Base-by-base conservation (phyloP, 2,113 vertebrate genomes). In the Mesocricetus auratus region DNA sequence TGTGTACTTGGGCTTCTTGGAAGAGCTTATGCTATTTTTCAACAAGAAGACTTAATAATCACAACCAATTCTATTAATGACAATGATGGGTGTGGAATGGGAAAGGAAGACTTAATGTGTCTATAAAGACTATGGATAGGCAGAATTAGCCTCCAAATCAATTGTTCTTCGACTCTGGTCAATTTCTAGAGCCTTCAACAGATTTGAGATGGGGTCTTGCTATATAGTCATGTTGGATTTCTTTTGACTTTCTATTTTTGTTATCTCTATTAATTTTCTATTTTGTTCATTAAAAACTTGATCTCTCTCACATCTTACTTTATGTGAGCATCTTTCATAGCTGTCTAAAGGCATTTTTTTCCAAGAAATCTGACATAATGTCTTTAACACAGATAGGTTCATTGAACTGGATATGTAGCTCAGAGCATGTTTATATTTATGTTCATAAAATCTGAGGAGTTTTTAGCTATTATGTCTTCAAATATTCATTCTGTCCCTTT, bases 1-100 rank as follows among this genome's bases (percentile, higher is more conserved):
- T 42, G 47, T 68, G 4, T 33, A 85, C 15, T 7, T 77, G 21
- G 45, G 53, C 31, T 96, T 68, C 81, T 16, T 4, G 81, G 22
- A 93, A 71, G n/a, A 33, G 64, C 31, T 93, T 91, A 81, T 71
- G 45, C 71, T 53, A 86, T n/a, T 69, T 87, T 45, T 60, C 47
- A 58, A n/a, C 45, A 74, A 71, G 86, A 47, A 50, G 45, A 90
- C 66, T 73, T 92, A 73, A 81, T 22, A 86, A 85, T 19, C 21
- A 68, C 21, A 92, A 42, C 19, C 47, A 60, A 45, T 53, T 88
- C 77, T 58, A 39, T 75, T 56, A 86, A 19, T 89, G 56, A 90
- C 66, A 75, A 39, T 36, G 45, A 77, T 19, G 21, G 50, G 21
- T 47, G n/a, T 39, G 47, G 78, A 66, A 75, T 24, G 4, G 33